Conservation (phyloP, 2,113 vertebrate species). For the Scolopax mira region DNA sequence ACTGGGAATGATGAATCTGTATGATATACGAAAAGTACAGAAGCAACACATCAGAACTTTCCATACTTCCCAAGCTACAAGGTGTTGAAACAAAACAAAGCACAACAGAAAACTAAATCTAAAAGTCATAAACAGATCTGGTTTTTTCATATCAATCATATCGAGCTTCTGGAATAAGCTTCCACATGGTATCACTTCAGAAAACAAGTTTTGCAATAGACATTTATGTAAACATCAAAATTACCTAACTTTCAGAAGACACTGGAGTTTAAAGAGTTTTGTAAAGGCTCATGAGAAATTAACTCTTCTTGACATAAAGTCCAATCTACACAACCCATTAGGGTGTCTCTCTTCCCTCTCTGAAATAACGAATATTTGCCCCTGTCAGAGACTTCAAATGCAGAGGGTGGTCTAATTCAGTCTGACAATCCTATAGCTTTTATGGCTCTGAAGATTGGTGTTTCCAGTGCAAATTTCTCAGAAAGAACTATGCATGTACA, state of each 20-base stretch:
- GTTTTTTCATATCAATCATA: neutral
- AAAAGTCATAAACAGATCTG: neutral
- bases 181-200: neutral
- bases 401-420: neutral
- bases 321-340: neutral
- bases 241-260: neutral
- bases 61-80: neutral
- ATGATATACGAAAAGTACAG: neutral
- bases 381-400: neutral
- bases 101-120: neutral
- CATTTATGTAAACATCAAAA: neutral
- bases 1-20: neutral
- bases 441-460: neutral
- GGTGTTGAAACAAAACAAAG: neutral
- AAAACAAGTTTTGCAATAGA: neutral
- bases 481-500: neutral
- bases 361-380: neutral
- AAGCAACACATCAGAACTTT: neutral
- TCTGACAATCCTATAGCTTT: neutral
- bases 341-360: neutral
- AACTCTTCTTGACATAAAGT: neutral
- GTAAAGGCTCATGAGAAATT: neutral
- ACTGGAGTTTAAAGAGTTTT: neutral
- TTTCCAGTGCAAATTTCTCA: neutral
- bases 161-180: neutral